These are phyloP conservation scores for Callospermophilus lateralis DNA, from an alignment of 2,113 vertebrate species.

Conservation along the genomic window DNA sequence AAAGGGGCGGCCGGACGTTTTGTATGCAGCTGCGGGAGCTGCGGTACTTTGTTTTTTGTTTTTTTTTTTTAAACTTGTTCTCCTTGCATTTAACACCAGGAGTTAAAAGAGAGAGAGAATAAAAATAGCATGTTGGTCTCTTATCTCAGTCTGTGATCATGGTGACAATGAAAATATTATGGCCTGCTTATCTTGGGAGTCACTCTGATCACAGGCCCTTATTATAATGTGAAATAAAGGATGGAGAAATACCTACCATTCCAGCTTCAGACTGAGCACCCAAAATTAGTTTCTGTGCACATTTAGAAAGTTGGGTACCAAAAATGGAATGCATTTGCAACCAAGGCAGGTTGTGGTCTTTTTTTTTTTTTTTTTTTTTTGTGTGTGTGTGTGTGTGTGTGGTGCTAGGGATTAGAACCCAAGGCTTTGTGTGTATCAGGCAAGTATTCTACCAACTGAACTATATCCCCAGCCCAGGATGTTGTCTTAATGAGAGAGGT, in stretches of 20 bases:
- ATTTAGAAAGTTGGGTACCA: constrained; percentile 81
- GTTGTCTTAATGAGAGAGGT: constrained; percentile 62
- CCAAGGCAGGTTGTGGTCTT: constrained; percentile 71
- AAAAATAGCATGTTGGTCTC: constrained; percentile 86
- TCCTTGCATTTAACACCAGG: constrained; percentile 80
- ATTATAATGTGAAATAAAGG: constrained; percentile 87
- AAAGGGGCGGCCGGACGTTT: constrained; percentile 29
- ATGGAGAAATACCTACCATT: constrained; percentile 83
- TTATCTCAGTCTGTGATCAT: constrained; percentile 88
- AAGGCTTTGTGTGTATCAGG: no score
- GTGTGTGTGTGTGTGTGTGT: no score
- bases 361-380: no score
- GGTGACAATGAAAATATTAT: constrained; percentile 89
- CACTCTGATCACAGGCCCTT: constrained; percentile 81
- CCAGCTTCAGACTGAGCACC: constrained; percentile 74
- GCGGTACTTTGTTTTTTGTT: constrained; percentile 62
- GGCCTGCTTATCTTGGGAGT: constrained; percentile 85
- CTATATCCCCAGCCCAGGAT: constrained; percentile 37
- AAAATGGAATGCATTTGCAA: constrained; percentile 83
- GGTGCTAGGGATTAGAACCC: no score
- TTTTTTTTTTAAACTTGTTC: constrained; percentile 73
- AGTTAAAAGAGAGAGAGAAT: constrained; percentile 63
- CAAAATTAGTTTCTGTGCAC: constrained; percentile 78
- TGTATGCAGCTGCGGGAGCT: constrained; percentile 77
- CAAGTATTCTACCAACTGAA: no score